Base-by-base conservation (phyloP, 30 jellyfish, hydroid and myxozoan species). In the Hydra vulgaris region DNA sequence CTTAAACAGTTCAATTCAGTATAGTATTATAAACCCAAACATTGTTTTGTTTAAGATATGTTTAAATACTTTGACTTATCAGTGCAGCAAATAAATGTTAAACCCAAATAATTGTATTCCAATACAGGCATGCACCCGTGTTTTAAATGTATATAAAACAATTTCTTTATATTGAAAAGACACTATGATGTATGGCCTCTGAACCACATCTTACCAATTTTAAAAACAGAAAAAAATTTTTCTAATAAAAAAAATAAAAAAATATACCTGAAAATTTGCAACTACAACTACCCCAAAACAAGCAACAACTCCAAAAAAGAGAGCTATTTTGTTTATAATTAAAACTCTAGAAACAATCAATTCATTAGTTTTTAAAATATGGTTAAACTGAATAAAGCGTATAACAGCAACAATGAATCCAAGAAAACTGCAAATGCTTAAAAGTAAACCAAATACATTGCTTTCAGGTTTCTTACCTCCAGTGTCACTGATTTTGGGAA, bases 401-500 rank as follows among this genome's bases (percentile, higher is more conserved):
- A 90, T 79, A 20, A 73, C 25, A 1, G 82, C 86, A 3, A 79
- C 86, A 66, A 85, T 72, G 79, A 82, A 82, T 12, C 95, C 95
- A 0, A 90, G 70, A 66, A 90, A 85, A 84, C 97, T 90, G 82
- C 90, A 27, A 15, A 82, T 82, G 71, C 90, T 74, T 80, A 90
- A 80, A 22, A 90, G 75, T 25, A 90, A 73, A 8, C 95, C 81
- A 67, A 90, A 90, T n/a, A 90, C 76, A 72, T 90, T 90, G 71
- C 95, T 73, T 68, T 90, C 97, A 0, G 97, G 97, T 73, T 90
- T 88, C 22, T 26, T 70, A 66, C 84, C 88, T 17, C 97, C 97
- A 22, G 97, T 90, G 81, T 90, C 90, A 56, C 97, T 90, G 74
- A 90, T 90, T 12, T 95, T 90, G 79, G 97, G 97, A 21, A 90